Evolutionary conservation across 2,113 vertebrate genomes (phyloP), one percentile per base, ranked within the genome.

Genomic region (Chroicocephalus ridibundus): DNA sequence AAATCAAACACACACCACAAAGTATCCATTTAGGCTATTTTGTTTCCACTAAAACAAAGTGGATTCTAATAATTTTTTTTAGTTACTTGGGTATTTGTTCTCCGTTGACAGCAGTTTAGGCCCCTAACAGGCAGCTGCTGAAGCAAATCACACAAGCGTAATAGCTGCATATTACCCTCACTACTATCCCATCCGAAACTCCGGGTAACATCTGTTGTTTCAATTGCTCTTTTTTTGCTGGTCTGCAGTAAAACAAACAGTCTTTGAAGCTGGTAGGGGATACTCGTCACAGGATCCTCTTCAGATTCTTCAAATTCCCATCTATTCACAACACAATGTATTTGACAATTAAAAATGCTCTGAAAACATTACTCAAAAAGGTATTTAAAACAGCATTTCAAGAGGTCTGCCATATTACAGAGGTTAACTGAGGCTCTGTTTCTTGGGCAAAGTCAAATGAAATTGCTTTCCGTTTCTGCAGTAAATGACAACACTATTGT

Each of bases 101-200:
- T 40, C 47, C 21, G 26, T 2, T 0, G 3, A 12, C 44, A 84
- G 27, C 32, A 75, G 47, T 26, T 87, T 9, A 94, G 16, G 64
- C 7, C 26, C 29, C 19, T 3, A 44, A 44, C 4, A 78, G 72
- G 54, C 42, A 87, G 54, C 19, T 69, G 44, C 47, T 61, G 36
- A 76, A 82, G 40, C 55, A 82, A 84, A 79, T 4, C 22, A 31
- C 10, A 36, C 6, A 60, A 52, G 17, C 34, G 54, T 54, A 74
- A 86, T 1, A 96, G 60, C 26, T 71, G 69, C 31, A 29, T 51
- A 46, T 93, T 98, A 99, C 99, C 99, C 97, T 99, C 99, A 91
- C 99, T 99, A 95, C 99, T 99, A 96, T 99, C 99, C 99, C 99
- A 99, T 93, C 99, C 99, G 88, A 99, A 99, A 97, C 99, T 99